Evolutionary conservation across 2,113 vertebrate genomes (phyloP), one percentile per base, ranked within the genome.

Genomic region (Circaetus gallicus): DNA sequence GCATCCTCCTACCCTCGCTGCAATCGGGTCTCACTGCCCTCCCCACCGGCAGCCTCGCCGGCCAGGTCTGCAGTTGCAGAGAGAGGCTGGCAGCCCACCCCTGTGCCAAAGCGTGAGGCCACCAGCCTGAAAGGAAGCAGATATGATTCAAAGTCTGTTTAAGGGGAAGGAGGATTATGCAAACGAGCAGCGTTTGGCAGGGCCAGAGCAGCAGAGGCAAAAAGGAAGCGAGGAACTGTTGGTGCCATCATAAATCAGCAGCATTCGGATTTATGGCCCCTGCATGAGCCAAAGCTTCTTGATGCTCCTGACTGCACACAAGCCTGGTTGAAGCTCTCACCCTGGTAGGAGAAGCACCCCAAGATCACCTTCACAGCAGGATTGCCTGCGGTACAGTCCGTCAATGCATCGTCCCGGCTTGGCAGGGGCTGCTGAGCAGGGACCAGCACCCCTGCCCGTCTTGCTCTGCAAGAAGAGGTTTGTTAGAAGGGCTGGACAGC

Each of bases 91-190:
- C 73, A 76, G 70, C 82, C 61, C 73, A 6, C 1, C 40, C 45
- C 70, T 3, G 0, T 21, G 32, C 32, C 36, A 8, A 28, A 89
- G 53, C n/a, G 1, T 1, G 29, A 71, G 90, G 85, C 73, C 55
- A 31, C 38, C 65, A 92, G 86, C 45, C 92, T 97, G 96, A 55
- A 66, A 86, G 53, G 86, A 52, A 59, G 90, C 49, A 86, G 92
- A 88, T 95, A 95, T 2, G 90, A 95, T 95, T 95, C 86, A 95
- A 69, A 65, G 82, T 11, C 74, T 86, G 34, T 5, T 74, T 93
- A 89, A 63, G 19, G 59, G 79, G 62, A 93, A 93, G 88, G 43
- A 92, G 71, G 88, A 95, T 96, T 94, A 94, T 95, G 92, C 88
- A 96, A 79, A 96, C 5, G 7, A 70, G 85, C 82, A 67, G 84